Percentiles rank a stretch among this genome's conserved stretches.
These are phyloP conservation scores for Busseola fusca DNA, from an alignment of 2,888 invertebrate genomes.

Conservation along the genomic window DNA sequence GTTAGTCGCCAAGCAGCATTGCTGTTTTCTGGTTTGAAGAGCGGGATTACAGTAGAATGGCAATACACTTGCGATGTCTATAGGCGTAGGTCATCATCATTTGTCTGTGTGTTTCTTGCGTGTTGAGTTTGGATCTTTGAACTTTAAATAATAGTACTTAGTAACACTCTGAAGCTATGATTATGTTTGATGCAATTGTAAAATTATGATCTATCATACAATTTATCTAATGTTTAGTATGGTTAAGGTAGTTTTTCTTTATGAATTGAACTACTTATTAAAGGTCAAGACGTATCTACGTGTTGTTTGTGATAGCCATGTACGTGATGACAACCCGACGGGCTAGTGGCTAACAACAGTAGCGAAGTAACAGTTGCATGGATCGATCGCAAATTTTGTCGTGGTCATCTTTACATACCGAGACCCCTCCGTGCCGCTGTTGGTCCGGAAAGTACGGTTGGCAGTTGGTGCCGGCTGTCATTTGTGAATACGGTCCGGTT, in stretches of 20 bases:
- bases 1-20: neutral
- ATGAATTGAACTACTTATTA: neutral
- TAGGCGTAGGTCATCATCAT: too few relatives aligned
- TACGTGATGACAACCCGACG: too few relatives aligned
- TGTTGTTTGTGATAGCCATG: neutral
- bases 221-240: neutral
- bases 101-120: neutral
- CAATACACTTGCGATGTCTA: neutral
- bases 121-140: neutral
- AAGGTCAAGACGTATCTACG: too few relatives aligned
- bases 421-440: too few relatives aligned
- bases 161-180: constrained; percentile 8
- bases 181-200: constrained; percentile 10
- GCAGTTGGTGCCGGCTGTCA: too few relatives aligned
- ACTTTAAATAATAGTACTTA: neutral
- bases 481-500: too few relatives aligned
- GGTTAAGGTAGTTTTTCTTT: neutral
- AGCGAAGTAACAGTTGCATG: too few relatives aligned
- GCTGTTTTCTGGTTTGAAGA: neutral
- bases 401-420: too few relatives aligned
- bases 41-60: neutral
- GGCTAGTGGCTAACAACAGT: too few relatives aligned
- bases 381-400: too few relatives aligned
- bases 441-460: too few relatives aligned
- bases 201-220: neutral